Conservation (phyloP, 2,888 invertebrate genomes). For the Endomychus coccineus region DNA sequence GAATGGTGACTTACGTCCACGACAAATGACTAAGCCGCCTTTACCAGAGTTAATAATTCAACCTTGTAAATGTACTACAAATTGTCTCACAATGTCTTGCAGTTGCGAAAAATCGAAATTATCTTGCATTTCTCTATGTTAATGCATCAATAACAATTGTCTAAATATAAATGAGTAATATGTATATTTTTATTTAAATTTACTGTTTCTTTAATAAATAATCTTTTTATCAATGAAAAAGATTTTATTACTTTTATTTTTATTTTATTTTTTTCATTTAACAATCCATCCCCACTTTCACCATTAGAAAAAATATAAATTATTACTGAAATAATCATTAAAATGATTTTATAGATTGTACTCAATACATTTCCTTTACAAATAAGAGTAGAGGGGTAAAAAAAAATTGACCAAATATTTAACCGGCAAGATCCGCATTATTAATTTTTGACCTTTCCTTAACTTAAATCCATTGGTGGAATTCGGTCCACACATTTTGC, state of each 20-base stretch:
- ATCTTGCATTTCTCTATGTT: slow-evolving; percentile 1
- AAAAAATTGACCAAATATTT: slow-evolving; percentile 10
- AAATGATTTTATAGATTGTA: slow-evolving; percentile 5
- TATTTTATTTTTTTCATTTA: slow-evolving; percentile 3
- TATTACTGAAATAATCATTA: slow-evolving; percentile 10
- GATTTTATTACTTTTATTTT: slow-evolving; percentile 3
- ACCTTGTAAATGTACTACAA: slow-evolving; percentile 5
- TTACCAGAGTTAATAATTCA: neutral
- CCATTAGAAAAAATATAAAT: slow-evolving; percentile 7
- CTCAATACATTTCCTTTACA: slow-evolving; percentile 1
- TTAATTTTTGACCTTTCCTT: slow-evolving; percentile 12
- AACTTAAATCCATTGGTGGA: slow-evolving; percentile 11
- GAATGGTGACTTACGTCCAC: too few species aligned
- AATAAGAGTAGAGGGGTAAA: slow-evolving; percentile 1
- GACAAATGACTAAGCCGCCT: slow-evolving; percentile 5
- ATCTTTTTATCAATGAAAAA: slow-evolving; percentile 1
- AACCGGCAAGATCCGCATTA: slow-evolving; percentile 13
- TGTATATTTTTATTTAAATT: slow-evolving; percentile 1
- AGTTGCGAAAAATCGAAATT: slow-evolving; percentile 2
- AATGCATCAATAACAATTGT: slow-evolving; percentile 2
- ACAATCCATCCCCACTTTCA: slow-evolving; percentile 2
- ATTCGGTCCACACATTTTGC: slow-evolving; percentile 14
- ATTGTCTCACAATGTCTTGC: slow-evolving; percentile 5
- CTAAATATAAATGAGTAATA: neutral
- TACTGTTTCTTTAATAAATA: neutral